These are phyloP conservation scores for Cottus gobio DNA, from an alignment of 2,113 vertebrate species.

Conservation along the genomic window DNA sequence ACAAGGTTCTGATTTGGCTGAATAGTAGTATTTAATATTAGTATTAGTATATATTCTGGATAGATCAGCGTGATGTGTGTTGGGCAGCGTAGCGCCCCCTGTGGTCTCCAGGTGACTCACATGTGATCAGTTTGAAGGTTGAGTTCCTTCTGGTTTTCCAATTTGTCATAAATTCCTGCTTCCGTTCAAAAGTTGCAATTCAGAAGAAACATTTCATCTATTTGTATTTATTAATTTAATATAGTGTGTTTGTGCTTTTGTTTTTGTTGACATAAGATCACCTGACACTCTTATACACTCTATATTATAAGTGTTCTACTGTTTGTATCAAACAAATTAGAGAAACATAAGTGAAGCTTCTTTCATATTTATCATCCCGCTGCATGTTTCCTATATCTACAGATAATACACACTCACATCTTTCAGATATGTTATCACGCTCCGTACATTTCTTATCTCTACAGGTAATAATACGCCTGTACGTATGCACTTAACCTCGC, in stretches of 20 bases:
- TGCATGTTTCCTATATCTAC: conserved; percentile 39
- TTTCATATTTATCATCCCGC: conserved; percentile 45
- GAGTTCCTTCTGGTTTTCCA: too few relatives aligned
- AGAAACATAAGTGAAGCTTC: conserved; percentile 37
- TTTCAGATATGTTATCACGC: conserved; percentile 50
- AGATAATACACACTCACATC: conserved; percentile 58
- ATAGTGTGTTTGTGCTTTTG: not conserved
- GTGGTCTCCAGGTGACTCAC: too few relatives aligned
- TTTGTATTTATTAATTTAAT: not conserved
- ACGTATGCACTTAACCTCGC: conserved; percentile 63
- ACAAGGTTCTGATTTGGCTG: not conserved
- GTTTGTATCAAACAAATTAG: too few relatives aligned
- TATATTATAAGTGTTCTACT: too few relatives aligned
- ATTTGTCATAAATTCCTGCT: fast-evolving
- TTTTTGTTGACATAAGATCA: not conserved
- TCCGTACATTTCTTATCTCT: conserved; percentile 48
- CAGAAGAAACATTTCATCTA: not conserved
- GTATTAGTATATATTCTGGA: too few relatives aligned
- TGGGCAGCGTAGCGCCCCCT: conserved; percentile 59
- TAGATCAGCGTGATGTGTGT: conserved; percentile 1
- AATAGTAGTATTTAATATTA: not conserved
- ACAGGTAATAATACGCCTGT: conserved; percentile 46
- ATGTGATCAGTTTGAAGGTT: too few relatives aligned
- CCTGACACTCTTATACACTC: too few relatives aligned
- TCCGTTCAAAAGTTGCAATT: not conserved